Percentiles rank a stretch among this genome's conserved stretches.
Conservation (phyloP, 2,888 invertebrate genomes). For the Tridacna gigas region DNA sequence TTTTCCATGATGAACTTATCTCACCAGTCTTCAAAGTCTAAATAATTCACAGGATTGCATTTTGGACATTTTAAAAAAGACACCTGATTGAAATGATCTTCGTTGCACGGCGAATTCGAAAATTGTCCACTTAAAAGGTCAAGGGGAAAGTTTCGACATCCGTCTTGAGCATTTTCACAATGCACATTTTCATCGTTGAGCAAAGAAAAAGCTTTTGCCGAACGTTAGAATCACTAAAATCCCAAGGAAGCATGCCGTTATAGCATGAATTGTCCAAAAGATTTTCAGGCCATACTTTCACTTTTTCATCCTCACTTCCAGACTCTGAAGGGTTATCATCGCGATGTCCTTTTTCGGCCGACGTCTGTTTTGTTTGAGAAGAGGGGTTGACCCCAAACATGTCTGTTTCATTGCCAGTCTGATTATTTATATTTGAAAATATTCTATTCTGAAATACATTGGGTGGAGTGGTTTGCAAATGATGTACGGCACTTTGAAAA, state of each 20-base stretch:
- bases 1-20: neutral
- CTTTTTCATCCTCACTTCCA: too few species aligned
- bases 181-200: too few species aligned
- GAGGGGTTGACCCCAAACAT: neutral
- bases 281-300: too few species aligned
- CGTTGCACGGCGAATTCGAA: neutral
- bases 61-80: slow-evolving; percentile 7
- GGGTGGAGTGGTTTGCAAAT: neutral
- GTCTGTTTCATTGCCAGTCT: neutral
- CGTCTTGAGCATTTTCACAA: neutral
- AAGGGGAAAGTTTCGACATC: neutral
- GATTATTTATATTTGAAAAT: neutral
- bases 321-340: too few species aligned
- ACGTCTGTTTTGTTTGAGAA: neutral
- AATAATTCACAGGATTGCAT: neutral
- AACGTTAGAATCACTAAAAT: too few species aligned
- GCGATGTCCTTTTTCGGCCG: neutral
- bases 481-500: slow-evolving; percentile 1
- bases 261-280: too few species aligned
- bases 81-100: neutral
- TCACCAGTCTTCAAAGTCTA: slow-evolving; percentile 4
- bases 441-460: neutral
- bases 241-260: too few species aligned
- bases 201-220: too few species aligned
- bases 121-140: slow-evolving; percentile 9